phyloP scores from a whole-genome alignment of 92 coral and sea anemone genomes.

The Nematostella vectensis region DNA sequence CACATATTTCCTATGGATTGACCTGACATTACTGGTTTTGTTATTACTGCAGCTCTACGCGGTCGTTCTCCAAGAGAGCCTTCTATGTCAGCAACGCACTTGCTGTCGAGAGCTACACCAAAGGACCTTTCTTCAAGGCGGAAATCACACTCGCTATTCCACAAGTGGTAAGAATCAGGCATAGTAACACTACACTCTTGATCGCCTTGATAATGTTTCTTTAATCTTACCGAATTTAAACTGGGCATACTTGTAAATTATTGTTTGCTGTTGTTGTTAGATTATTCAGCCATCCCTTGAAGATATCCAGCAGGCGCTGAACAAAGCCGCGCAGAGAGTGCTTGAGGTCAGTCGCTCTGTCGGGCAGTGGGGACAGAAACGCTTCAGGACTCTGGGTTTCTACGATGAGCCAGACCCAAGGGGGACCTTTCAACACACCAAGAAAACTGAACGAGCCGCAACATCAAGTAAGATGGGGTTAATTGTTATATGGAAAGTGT shows the following conservation, averaged over 20 bases:
- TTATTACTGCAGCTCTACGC: slow-evolving; percentile 41
- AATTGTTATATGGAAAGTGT: too few relatives aligned
- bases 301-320: slow-evolving; percentile 71
- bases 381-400: slow-evolving; percentile 50
- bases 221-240: background rate
- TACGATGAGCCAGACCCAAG: slow-evolving; percentile 25
- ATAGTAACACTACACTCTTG: background rate
- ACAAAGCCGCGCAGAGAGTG: slow-evolving; percentile 66
- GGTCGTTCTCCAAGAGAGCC: slow-evolving; percentile 51
- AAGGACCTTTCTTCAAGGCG: slow-evolving; percentile 79
- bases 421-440: slow-evolving; percentile 27
- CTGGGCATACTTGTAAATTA: too few relatives aligned
- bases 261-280: too few relatives aligned
- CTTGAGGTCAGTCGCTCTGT: slow-evolving; percentile 78
- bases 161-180: slow-evolving; percentile 49
- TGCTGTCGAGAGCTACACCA: slow-evolving; percentile 33
- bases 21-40: too few relatives aligned
- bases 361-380: slow-evolving; percentile 87
- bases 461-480: slow-evolving; percentile 45
- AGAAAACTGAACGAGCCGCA: slow-evolving; percentile 68
- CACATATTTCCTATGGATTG: too few relatives aligned
- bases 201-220: background rate
- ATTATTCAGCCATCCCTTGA: slow-evolving; percentile 70
- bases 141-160: slow-evolving; percentile 76
- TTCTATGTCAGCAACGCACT: slow-evolving; percentile 32